Base-by-base conservation (phyloP, 1,140 invertebrate genomes). In the Solenopsis fugax region DNA sequence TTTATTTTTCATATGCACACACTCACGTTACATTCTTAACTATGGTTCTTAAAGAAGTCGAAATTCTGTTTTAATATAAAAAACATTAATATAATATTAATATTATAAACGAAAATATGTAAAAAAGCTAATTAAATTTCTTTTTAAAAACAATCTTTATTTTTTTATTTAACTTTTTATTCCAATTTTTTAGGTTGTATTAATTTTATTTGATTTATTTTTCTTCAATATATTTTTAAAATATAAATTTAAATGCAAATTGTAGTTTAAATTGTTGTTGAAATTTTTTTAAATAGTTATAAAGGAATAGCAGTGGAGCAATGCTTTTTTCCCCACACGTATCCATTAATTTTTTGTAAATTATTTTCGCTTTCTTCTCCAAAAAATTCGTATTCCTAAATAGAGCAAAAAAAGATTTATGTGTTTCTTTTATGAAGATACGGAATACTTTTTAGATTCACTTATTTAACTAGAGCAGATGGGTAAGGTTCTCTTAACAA, bases 361-460 rank as follows among this genome's bases (percentile, higher is more conserved):
- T 69, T 69, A 48, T 69, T 29, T 48, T 24, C 21, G 65, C 65
- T 69, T 69, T 69, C 41, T 24, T 21, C 48, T 69, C 2, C 18
- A 1, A 16, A 24, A 69, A 69, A 24, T 69, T 48, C 2, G 5
- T 69, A 69, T 48, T 48, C n/a, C 4, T 67, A 69, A 16, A 21
- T 21, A 0, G 12, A 48, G 2, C 7, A 69, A 24, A 48, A 67
- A 67, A 24, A 16, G 65, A 69, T 69, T 69, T 69, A 69, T 69
- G 12, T 69, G 2, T 48, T 67, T n/a, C 13, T 21, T 69, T 21
- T 1, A 6, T 1, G 12, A 64, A 2, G 6, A n/a, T 1, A 54
- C 18, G 2, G 5, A 29, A 6, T 16, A 41, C 18, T n/a, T 41
- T 12, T 45, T 21, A 1, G 4, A 67, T 21, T 62, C 16, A n/a